Conservation (phyloP, 1,140 invertebrate genomes). For the Aphelinus atriplicis region DNA sequence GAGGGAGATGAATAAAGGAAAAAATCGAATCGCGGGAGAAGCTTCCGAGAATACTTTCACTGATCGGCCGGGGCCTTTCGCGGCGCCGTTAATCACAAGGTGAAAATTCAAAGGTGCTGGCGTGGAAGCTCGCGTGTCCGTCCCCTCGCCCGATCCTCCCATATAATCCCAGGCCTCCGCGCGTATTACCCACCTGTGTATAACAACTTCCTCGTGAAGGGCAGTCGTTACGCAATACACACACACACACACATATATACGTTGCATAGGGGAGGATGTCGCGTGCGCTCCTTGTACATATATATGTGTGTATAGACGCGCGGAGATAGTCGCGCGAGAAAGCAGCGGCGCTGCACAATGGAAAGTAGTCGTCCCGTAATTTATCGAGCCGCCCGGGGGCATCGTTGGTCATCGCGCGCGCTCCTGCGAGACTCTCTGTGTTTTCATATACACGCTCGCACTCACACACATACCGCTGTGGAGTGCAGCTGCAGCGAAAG, state of each 20-base stretch:
- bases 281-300: too few relatives aligned
- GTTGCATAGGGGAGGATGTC: too few relatives aligned
- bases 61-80: not conserved
- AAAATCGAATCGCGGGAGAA: too few relatives aligned
- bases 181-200: too few relatives aligned
- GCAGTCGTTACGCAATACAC: not conserved
- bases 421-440: constrained; percentile 9
- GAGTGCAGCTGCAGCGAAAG: constrained; percentile 48
- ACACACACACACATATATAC: not conserved
- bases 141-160: too few relatives aligned
- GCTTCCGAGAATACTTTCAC: constrained; percentile 27
- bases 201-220: too few relatives aligned
- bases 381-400: constrained; percentile 39
- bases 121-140: too few relatives aligned
- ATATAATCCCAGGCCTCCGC: too few relatives aligned
- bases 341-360: constrained; percentile 24
- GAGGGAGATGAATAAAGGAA: too few relatives aligned
- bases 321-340: not conserved
- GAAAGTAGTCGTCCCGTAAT: constrained; percentile 39
- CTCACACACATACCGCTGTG: too few relatives aligned
- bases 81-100: constrained; percentile 1
- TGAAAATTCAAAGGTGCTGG: constrained; percentile 28
- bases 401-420: constrained; percentile 48
- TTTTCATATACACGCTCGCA: too few relatives aligned
- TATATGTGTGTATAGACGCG: not conserved